These are phyloP conservation scores for Chionoecetes opilio DNA, from an alignment of 1,140 invertebrate species.

Conservation along the genomic window DNA sequence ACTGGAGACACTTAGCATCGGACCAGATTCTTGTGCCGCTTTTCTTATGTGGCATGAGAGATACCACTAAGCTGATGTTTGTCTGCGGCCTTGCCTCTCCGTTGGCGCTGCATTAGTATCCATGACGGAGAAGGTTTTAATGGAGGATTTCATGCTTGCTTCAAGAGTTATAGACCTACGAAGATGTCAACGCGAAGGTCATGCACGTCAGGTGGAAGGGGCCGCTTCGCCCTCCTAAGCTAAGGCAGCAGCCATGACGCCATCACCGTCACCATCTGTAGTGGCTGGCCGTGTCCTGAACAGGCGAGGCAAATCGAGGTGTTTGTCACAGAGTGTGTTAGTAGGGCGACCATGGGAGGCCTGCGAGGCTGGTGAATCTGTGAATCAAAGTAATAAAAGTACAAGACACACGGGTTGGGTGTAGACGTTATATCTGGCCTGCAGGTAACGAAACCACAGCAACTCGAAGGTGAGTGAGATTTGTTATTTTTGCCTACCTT, in stretches of 20 bases:
- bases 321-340: background rate
- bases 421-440: slow-evolving; percentile 7
- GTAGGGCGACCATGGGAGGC: background rate
- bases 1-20: background rate
- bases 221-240: background rate
- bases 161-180: background rate
- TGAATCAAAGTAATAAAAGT: background rate
- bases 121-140: background rate
- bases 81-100: background rate
- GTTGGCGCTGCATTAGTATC: background rate
- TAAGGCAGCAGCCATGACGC: background rate
- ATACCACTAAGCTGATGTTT: background rate
- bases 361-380: background rate
- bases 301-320: background rate
- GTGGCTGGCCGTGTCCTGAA: background rate
- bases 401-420: background rate
- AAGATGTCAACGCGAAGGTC: background rate
- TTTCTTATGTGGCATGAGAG: background rate
- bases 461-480: slow-evolving; percentile 71
- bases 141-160: background rate
- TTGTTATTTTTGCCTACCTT: slow-evolving; percentile 73
- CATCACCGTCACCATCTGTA: background rate
- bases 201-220: background rate
- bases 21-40: background rate
- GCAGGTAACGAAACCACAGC: slow-evolving; percentile 50